phyloP scores from a whole-genome alignment of 1,140 invertebrate genomes.

The Euwallacea similis region DNA sequence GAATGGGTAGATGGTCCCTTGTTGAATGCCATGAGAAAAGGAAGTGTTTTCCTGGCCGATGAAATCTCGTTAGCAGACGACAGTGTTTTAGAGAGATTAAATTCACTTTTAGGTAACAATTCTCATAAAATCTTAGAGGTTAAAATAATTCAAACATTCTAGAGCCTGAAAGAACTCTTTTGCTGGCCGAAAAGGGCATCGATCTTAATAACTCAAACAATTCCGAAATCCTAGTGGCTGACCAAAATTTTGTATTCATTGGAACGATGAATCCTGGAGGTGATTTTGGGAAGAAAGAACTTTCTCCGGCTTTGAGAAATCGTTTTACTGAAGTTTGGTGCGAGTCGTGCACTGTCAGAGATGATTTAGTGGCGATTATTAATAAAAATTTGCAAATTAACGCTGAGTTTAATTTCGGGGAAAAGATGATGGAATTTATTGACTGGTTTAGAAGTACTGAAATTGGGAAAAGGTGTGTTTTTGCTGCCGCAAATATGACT shows the following conservation, averaged over 20 bases:
- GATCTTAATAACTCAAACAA: conserved; percentile 54
- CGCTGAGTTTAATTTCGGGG: conserved; percentile 62
- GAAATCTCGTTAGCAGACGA: conserved; percentile 99
- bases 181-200: conserved; percentile 86
- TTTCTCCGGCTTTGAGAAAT: conserved; percentile 96
- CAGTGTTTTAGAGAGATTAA: conserved; percentile 95
- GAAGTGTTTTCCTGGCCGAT: conserved; percentile 91
- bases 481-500: neutral
- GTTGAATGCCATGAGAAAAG: conserved; percentile 86
- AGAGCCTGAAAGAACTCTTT: conserved; percentile 88
- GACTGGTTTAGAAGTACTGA: conserved; percentile 75
- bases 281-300: conserved; percentile 99
- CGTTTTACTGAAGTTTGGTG: conserved; percentile 99
- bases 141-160: conserved; percentile 32
- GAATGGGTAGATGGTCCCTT: conserved; percentile 98
- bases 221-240: conserved; percentile 70
- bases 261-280: conserved; percentile 99
- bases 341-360: conserved; percentile 65
- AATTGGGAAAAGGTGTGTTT: conserved; percentile 65
- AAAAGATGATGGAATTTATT: conserved; percentile 76
- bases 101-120: conserved; percentile 77
- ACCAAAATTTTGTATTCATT: conserved; percentile 84
- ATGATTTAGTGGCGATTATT: conserved; percentile 79
- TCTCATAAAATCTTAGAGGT: conserved; percentile 13
- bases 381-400: conserved; percentile 75